Evolutionary conservation across 2,888 invertebrate species (phyloP).

Genomic region (Sialis fuliginosa): DNA sequence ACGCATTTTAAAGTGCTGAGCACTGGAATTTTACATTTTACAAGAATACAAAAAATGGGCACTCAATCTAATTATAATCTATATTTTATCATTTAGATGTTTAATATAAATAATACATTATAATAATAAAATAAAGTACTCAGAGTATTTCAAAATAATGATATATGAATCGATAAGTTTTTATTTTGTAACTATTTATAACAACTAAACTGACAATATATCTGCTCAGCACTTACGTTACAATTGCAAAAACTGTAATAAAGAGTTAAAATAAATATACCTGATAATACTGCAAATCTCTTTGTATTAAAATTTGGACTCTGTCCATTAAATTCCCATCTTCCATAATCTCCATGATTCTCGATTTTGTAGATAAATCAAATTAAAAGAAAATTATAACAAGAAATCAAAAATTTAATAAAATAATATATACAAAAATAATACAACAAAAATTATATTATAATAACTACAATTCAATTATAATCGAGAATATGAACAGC

Average conservation of each 20-base stretch:
- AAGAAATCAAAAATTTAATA: conserved; percentile 18
- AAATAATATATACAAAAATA: conserved; percentile 19
- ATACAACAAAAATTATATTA: background rate
- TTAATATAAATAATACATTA: too few relatives aligned
- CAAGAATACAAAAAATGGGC: background rate
- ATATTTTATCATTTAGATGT: too few relatives aligned
- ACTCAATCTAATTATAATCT: background rate
- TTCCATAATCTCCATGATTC: conserved; percentile 68
- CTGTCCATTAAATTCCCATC: conserved; percentile 81
- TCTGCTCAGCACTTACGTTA: too few relatives aligned
- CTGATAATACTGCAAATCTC: conserved; percentile 72
- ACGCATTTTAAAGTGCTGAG: background rate
- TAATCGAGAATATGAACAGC: conserved; percentile 27
- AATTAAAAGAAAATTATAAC: conserved; percentile 10
- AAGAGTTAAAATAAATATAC: conserved; percentile 24
- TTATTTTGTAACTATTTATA: too few relatives aligned
- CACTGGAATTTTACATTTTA: background rate
- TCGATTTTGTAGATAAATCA: conserved; percentile 5
- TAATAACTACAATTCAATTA: background rate
- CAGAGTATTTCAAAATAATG: too few relatives aligned
- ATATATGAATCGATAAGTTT: too few relatives aligned
- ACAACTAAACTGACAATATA: too few relatives aligned
- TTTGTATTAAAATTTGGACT: conserved; percentile 61
- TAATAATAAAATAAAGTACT: too few relatives aligned
- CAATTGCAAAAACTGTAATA: background rate